Conservation (phyloP, 2,113 vertebrate species). For the Clinocottus analis region DNA sequence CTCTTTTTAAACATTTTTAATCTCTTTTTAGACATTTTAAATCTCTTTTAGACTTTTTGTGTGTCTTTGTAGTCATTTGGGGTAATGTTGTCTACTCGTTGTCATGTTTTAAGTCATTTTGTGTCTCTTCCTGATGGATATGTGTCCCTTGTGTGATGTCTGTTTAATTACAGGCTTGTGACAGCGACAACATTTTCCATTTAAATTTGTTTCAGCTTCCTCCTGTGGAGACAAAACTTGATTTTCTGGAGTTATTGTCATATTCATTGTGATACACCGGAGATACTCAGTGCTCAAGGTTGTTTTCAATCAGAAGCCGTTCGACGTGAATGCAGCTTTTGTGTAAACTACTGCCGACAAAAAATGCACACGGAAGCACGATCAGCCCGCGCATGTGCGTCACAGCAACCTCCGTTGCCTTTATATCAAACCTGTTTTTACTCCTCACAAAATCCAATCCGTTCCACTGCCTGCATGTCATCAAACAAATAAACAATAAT, state of each 20-base stretch:
- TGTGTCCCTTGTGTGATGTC: too few species aligned
- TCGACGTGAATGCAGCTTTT: constrained; percentile 28
- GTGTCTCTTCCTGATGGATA: too few species aligned
- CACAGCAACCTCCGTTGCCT: constrained; percentile 10
- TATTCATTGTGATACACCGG: constrained; percentile 10
- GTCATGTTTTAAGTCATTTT: too few species aligned
- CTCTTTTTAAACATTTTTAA: too few species aligned
- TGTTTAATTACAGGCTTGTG: too few species aligned
- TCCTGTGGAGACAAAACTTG: constrained; percentile 23
- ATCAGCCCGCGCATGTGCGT: background rate
- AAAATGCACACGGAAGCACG: background rate
- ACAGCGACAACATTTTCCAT: too few species aligned
- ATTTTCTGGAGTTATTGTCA: constrained; percentile 33
- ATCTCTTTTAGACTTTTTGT: too few species aligned
- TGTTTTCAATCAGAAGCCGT: constrained; percentile 27
- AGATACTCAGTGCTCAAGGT: constrained; percentile 27
- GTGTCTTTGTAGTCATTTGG: too few species aligned
- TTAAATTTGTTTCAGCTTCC: too few species aligned
- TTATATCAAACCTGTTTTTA: constrained; percentile 49
- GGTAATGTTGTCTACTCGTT: too few species aligned
- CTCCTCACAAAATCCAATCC: constrained; percentile 53
- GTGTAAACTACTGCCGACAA: constrained; percentile 17
- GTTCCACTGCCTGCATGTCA: constrained; percentile 68
- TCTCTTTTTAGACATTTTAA: too few species aligned
- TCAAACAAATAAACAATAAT: constrained; percentile 81